Conservation (phyloP, 1,140 invertebrate species). For the Drosophila tani region DNA sequence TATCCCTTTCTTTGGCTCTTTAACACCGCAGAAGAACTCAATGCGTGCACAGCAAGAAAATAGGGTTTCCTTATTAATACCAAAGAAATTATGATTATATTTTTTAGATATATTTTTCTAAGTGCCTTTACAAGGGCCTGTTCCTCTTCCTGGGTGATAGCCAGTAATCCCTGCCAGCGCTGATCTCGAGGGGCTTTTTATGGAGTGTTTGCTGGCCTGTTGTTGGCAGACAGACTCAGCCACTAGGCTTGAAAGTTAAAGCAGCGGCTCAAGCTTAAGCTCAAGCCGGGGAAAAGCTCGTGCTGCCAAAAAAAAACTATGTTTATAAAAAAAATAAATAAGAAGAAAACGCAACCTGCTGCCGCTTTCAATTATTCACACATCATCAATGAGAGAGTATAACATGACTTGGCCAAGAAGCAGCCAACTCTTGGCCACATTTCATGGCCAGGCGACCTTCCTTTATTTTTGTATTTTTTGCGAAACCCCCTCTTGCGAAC, state of each 20-base stretch:
- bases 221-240: slow-evolving; percentile 76
- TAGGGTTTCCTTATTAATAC: fast-evolving
- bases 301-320: slow-evolving; percentile 3
- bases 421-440: slow-evolving; percentile 4
- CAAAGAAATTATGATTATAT: neutral
- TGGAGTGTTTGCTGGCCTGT: slow-evolving; percentile 75
- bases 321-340: neutral
- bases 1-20: slow-evolving; percentile 33
- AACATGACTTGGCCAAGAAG: slow-evolving; percentile 5
- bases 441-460: slow-evolving; percentile 25
- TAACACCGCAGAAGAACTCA: slow-evolving; percentile 67
- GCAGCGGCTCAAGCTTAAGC: slow-evolving; percentile 5
- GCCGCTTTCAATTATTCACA: slow-evolving; percentile 77
- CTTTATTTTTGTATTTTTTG: too few relatives aligned
- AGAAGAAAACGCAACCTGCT: slow-evolving; percentile 32
- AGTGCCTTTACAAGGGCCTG: slow-evolving; percentile 21
- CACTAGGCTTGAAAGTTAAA: slow-evolving; percentile 57
- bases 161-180: slow-evolving; percentile 25
- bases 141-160: slow-evolving; percentile 25
- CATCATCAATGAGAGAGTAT: slow-evolving; percentile 54
- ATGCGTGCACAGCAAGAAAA: slow-evolving; percentile 31
- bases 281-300: slow-evolving; percentile 19
- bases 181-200: slow-evolving; percentile 37
- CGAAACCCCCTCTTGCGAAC: neutral
- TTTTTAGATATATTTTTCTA: neutral